Conservation (phyloP, 2,888 invertebrate genomes). For the Drosophila kuntzei region DNA sequence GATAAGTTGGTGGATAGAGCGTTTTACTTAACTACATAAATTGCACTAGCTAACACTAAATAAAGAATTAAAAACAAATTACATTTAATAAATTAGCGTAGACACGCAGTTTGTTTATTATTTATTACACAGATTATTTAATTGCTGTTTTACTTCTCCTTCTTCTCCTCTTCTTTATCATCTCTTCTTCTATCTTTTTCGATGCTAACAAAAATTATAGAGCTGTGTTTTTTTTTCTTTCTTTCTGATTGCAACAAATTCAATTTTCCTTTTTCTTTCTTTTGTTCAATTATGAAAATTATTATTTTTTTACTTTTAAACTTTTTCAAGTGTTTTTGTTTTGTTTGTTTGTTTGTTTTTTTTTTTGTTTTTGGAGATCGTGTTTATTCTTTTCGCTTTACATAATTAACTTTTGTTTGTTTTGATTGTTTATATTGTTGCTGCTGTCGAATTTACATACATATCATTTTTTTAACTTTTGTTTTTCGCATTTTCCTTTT, state of each 20-base stretch:
- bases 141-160: slow-evolving; percentile 45
- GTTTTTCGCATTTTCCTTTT: slow-evolving; percentile 49
- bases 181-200: slow-evolving; percentile 1
- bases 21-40: slow-evolving; percentile 74
- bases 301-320: slow-evolving; percentile 40
- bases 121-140: slow-evolving; percentile 39
- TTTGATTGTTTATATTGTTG: slow-evolving; percentile 38
- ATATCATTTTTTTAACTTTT: slow-evolving; percentile 30
- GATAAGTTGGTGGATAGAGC: slow-evolving; percentile 45
- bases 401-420: slow-evolving; percentile 32
- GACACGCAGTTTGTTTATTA: slow-evolving; percentile 51
- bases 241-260: slow-evolving; percentile 49
- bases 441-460: slow-evolving; percentile 48
- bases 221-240: slow-evolving; percentile 25
- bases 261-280: slow-evolving; percentile 12
- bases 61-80: slow-evolving; percentile 82
- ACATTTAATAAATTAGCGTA: slow-evolving; percentile 77
- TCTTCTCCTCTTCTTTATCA: slow-evolving; percentile 13
- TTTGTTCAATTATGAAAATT: slow-evolving; percentile 30
- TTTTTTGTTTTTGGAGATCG: slow-evolving; percentile 68
- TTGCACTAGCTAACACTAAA: slow-evolving; percentile 85
- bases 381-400: slow-evolving; percentile 51
- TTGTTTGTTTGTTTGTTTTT: neutral
- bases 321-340: slow-evolving; percentile 42
- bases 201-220: slow-evolving; percentile 34